Base-by-base conservation (phyloP, 2,888 invertebrate species). In the Bugulina stolonifera region DNA sequence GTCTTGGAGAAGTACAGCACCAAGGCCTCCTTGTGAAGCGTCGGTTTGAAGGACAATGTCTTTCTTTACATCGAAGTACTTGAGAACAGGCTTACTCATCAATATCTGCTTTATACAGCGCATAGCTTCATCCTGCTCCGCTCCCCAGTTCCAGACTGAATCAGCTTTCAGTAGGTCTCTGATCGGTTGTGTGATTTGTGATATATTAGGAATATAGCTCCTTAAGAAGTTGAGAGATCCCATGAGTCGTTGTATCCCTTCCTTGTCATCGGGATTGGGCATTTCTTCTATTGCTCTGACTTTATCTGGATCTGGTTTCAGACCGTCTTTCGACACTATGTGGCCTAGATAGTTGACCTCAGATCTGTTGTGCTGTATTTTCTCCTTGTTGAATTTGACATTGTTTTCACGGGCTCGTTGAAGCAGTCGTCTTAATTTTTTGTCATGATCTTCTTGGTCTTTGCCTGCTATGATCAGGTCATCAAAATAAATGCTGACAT, bases 321-420 rank as follows among this genome's bases (percentile, higher is more conserved):
- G 18, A 22, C 32, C 69, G 5, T 69, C 69, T 27, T 25, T 35
- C 5, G 69, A 69, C 22, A 69, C 22, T n/a, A 69, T 5, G 23
- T 69, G 69, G 10, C 69, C 69, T 27, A 69, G n/a, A n/a, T n/a
- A n/a, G n/a, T n/a, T n/a, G n/a, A n/a, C n/a, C n/a, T n/a, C n/a
- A n/a, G n/a, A n/a, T n/a, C n/a, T n/a, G n/a, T n/a, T n/a, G n/a
- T n/a, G n/a, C n/a, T n/a, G n/a, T n/a, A n/a, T n/a, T n/a, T 69
- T 69, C 14, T 69, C 23, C 25, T 69, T 5, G 23, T 35, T 69
- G 69, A 69, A 35, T n/a, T 35, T 35, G 22, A 69, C 32, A 35
- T 69, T 69, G 5, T 22, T 25, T n/a, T 69, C 18, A 14, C 32
- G 10, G 14, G 22, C 32, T n/a, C 69, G 5, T 5, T 69, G 5